Conservation (phyloP, 2,113 vertebrate species). For the Drymodes brunneopygia region DNA sequence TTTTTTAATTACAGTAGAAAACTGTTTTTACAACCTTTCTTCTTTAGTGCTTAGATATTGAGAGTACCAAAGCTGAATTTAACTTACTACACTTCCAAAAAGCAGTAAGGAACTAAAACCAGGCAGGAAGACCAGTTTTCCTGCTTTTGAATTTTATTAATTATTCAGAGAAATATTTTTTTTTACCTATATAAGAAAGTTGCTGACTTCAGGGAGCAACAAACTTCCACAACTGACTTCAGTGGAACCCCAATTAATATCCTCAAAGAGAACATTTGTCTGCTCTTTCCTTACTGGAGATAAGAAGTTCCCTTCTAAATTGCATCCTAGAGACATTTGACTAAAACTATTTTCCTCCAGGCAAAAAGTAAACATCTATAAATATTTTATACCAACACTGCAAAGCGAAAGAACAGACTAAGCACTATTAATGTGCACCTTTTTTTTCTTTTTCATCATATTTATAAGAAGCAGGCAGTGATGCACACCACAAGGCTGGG, state of each 20-base stretch:
- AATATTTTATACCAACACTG: conserved; percentile 37
- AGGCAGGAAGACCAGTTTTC: neutral
- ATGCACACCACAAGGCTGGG: conserved; percentile 22
- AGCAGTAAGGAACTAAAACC: neutral
- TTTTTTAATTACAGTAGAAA: neutral
- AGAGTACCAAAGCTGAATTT: neutral
- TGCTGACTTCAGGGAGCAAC: neutral
- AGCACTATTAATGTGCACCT: neutral
- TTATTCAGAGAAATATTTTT: neutral
- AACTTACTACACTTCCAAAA: neutral
- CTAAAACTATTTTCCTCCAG: conserved; percentile 7
- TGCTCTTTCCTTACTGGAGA: neutral
- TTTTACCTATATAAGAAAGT: neutral
- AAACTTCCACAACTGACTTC: neutral
- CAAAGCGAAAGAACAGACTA: neutral
- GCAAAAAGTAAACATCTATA: conserved; percentile 46
- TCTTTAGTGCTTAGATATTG: neutral
- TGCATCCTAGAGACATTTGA: conserved; percentile 11
- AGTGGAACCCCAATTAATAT: neutral
- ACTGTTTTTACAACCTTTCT: neutral
- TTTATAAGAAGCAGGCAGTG: conserved; percentile 48
- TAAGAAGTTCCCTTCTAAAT: conserved; percentile 3
- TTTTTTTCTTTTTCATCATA: neutral
- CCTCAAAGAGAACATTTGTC: neutral
- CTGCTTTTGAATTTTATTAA: neutral